Conservation (phyloP, 2,888 invertebrate species). For the Pyrocoelia pectoralis region DNA sequence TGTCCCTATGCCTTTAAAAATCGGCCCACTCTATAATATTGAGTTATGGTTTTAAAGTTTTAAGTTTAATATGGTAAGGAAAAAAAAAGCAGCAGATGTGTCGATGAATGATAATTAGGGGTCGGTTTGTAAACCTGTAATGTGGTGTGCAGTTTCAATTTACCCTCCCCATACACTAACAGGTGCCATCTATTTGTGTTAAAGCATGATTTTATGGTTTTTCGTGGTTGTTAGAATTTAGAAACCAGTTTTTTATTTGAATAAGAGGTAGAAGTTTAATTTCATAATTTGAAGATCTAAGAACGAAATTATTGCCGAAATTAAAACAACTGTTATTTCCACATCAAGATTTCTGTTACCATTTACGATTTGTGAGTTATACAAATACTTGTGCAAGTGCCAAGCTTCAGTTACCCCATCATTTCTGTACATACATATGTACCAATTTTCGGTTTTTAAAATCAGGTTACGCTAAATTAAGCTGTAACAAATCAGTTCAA, state of each 20-base stretch:
- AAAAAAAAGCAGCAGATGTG: constrained; percentile 25
- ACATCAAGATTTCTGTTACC: too few relatives aligned
- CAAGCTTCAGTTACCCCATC: too few relatives aligned
- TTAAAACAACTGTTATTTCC: too few relatives aligned
- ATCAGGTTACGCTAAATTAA: too few relatives aligned
- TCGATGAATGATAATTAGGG: constrained; percentile 31
- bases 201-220: constrained; percentile 38
- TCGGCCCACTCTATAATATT: constrained; percentile 41
- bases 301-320: background rate
- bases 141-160: constrained; percentile 42
- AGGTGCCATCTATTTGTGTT: constrained; percentile 41
- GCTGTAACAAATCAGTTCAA: too few relatives aligned
- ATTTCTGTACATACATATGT: too few relatives aligned
- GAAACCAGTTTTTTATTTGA: constrained; percentile 8
- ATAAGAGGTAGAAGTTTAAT: background rate
- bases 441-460: too few relatives aligned
- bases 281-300: background rate
- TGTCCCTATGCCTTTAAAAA: constrained; percentile 49
- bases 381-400: too few relatives aligned
- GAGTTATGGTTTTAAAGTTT: constrained; percentile 46
- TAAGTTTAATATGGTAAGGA: constrained; percentile 16
- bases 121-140: constrained; percentile 28
- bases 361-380: too few relatives aligned
- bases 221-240: constrained; percentile 8
- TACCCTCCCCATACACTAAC: constrained; percentile 33